phyloP scores from a whole-genome alignment of 2,113 vertebrate genomes.

The Astatoreochromis straeleni region DNA sequence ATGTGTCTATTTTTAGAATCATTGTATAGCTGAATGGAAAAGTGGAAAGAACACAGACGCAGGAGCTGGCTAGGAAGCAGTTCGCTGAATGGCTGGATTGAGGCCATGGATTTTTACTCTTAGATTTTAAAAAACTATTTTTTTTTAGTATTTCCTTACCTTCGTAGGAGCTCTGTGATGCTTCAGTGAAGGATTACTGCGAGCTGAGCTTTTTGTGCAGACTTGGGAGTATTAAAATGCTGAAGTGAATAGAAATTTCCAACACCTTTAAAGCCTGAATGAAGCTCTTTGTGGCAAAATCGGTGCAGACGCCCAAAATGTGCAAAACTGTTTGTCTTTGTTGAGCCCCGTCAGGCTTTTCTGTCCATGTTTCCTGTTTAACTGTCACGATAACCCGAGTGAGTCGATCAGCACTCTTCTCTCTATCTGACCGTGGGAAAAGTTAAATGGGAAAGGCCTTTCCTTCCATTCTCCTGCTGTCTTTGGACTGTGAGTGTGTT shows the following conservation, averaged over 20 bases:
- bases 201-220: neutral
- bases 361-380: slow-evolving; percentile 23
- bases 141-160: neutral
- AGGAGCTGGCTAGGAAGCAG: slow-evolving; percentile 4
- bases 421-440: slow-evolving; percentile 59
- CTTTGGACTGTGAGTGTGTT: slow-evolving; percentile 3
- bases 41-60: slow-evolving; percentile 45
- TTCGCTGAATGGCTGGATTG: slow-evolving; percentile 5
- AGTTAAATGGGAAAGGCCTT: slow-evolving; percentile 27
- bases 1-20: slow-evolving; percentile 47
- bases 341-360: neutral
- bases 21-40: slow-evolving; percentile 47
- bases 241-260: neutral
- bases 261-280: neutral
- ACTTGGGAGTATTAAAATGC: neutral
- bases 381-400: neutral
- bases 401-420: slow-evolving; percentile 12
- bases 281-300: neutral
- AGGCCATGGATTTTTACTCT: slow-evolving; percentile 9
- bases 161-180: neutral
- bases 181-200: neutral
- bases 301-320: neutral
- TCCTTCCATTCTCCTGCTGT: slow-evolving; percentile 55
- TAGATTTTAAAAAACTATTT: neutral
- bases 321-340: neutral